phyloP scores from a whole-genome alignment of 1,140 invertebrate genomes.

The Campoletis sonorensis region DNA sequence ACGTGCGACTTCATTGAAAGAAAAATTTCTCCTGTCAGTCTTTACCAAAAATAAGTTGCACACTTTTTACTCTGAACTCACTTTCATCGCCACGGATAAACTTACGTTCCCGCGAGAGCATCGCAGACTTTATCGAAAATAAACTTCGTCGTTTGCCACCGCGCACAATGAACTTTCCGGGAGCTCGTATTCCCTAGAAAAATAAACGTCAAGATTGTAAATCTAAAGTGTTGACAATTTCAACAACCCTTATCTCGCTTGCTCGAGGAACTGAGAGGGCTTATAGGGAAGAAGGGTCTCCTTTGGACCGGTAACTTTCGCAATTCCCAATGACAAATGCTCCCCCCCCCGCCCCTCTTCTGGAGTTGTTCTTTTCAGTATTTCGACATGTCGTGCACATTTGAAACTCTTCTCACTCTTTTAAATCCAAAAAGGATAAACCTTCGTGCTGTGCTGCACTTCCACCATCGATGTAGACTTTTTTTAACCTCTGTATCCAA shows the following conservation, averaged over 20 bases:
- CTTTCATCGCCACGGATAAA: neutral
- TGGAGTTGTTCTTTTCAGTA: slow-evolving; percentile 1
- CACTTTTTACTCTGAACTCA: neutral
- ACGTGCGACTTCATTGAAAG: no score
- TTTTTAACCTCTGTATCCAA: neutral
- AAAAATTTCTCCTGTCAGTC: neutral
- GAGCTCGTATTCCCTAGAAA: slow-evolving; percentile 18
- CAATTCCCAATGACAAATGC: slow-evolving; percentile 43
- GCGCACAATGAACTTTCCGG: slow-evolving; percentile 38
- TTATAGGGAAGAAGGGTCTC: slow-evolving; percentile 8
- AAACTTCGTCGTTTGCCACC: slow-evolving; percentile 1
- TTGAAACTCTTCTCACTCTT: neutral
- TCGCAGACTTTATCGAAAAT: slow-evolving; percentile 14
- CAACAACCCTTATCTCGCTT: slow-evolving; percentile 41
- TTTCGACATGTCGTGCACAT: slow-evolving; percentile 12
- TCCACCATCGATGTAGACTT: slow-evolving; percentile 31
- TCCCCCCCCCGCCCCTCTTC: neutral
- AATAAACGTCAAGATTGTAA: slow-evolving; percentile 40
- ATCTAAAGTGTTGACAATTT: slow-evolving; percentile 42
- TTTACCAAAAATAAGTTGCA: neutral
- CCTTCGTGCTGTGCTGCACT: slow-evolving; percentile 4
- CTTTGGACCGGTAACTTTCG: slow-evolving; percentile 23
- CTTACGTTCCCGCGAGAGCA: neutral
- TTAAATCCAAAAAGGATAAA: slow-evolving; percentile 11
- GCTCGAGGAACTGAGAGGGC: neutral